Percentiles rank a stretch among this genome's conserved stretches.
Evolutionary conservation across 2,797 vertebrate genomes (phyloP).

Genomic region (Acipenser oxyrinchus): DNA sequence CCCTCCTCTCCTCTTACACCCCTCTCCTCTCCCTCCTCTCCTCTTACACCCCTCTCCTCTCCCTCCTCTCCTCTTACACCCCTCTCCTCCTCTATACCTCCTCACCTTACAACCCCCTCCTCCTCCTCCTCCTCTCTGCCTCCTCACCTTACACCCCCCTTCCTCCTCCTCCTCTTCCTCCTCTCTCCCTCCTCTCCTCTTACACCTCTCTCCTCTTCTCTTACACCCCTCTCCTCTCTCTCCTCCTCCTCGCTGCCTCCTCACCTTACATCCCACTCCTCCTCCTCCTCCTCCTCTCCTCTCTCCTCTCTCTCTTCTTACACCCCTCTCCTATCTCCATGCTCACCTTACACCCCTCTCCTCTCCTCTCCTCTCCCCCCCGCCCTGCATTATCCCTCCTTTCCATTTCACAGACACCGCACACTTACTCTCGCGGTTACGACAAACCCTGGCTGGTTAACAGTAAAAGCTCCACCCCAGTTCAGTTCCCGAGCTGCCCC

Average conservation of each 20-base stretch:
- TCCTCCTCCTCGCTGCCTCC: not conserved
- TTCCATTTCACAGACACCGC: constrained; percentile 81
- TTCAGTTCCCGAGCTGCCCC: constrained; percentile 85
- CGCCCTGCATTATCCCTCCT: constrained; percentile 40
- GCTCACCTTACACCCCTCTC: constrained; percentile 17
- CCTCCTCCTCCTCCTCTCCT: not conserved
- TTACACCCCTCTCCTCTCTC: too few relatives aligned
- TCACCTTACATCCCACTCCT: too few relatives aligned
- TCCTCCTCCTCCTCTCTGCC: constrained; percentile 3
- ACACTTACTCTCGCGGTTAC: constrained; percentile 89
- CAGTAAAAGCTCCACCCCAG: constrained; percentile 89
- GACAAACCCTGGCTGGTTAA: constrained; percentile 99
- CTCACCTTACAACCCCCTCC: not conserved
- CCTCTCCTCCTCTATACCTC: constrained; percentile 12
- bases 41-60: not conserved
- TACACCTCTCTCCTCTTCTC: not conserved
- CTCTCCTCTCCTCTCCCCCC: not conserved
- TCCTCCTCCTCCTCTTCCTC: constrained; percentile 1
- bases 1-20: not conserved
- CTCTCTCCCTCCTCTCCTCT: not conserved
- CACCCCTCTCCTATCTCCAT: constrained; percentile 10
- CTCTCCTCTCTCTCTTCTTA: constrained; percentile 20
- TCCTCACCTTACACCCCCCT: not conserved
- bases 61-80: constrained; percentile 8
- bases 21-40: not conserved